Conservation (phyloP, 1,140 invertebrate species). For the Apocrypta bakeri region DNA sequence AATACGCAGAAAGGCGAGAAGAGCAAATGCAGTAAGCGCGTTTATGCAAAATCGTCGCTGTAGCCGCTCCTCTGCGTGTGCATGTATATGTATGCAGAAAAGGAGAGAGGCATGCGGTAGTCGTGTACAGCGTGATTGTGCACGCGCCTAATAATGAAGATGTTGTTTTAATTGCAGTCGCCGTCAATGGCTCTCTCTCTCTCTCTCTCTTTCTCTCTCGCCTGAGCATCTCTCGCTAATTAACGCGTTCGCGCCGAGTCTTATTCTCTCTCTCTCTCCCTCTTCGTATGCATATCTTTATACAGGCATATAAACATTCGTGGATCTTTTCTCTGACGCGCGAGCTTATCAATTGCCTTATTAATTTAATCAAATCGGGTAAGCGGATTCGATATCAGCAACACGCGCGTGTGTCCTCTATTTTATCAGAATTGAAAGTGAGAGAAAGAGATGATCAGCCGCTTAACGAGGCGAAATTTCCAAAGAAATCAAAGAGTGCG, state of each 20-base stretch:
- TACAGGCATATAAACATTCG: neutral
- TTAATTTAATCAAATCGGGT: slow-evolving; percentile 39
- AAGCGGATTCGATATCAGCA: neutral
- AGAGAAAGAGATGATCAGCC: neutral
- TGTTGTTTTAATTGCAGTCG: slow-evolving; percentile 71
- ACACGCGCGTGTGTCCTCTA: neutral
- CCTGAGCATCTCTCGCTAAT: slow-evolving; percentile 72
- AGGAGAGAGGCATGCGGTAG: slow-evolving; percentile 1
- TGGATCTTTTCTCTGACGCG: neutral
- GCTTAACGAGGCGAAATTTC: slow-evolving; percentile 30
- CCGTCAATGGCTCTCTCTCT: slow-evolving; percentile 55
- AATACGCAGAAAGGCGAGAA: slow-evolving; percentile 16
- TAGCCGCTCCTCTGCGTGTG: neutral
- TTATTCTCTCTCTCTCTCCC: neutral
- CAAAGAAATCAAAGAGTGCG: neutral
- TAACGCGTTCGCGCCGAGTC: slow-evolving; percentile 67
- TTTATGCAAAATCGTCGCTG: neutral
- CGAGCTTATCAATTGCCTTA: slow-evolving; percentile 43
- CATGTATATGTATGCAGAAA: neutral
- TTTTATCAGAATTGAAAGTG: neutral
- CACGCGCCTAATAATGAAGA: slow-evolving; percentile 72
- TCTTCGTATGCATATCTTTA: neutral
- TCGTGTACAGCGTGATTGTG: neutral
- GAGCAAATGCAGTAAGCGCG: slow-evolving; percentile 12
- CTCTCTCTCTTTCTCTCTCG: slow-evolving; percentile 68